phyloP scores from a whole-genome alignment of 2,113 vertebrate genomes.

The Porphyrio hochstetteri region DNA sequence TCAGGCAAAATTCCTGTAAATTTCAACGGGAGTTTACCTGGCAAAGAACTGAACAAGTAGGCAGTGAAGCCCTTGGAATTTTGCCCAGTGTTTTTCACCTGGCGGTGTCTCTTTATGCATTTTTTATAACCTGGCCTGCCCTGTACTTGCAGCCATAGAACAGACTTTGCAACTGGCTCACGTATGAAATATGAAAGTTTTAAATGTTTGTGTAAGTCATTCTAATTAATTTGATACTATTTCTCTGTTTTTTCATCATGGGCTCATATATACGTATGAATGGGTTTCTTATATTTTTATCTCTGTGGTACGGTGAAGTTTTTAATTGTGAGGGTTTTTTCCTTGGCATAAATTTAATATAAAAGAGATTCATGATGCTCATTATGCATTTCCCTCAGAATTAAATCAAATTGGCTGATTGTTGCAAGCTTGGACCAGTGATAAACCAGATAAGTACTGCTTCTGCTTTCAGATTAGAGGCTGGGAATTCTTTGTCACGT shows the following conservation, averaged over 20 bases:
- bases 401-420: neutral
- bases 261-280: neutral
- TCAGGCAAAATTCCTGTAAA: neutral
- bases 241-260: neutral
- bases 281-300: neutral
- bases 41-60: neutral
- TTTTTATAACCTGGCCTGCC: neutral
- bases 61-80: neutral
- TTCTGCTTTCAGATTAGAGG: neutral
- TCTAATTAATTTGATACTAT: neutral
- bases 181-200: neutral
- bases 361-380: neutral
- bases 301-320: neutral
- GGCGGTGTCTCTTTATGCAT: neutral
- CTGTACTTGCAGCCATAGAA: neutral
- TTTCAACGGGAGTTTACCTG: neutral
- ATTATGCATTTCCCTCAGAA: neutral
- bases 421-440: neutral
- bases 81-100: neutral
- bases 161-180: neutral
- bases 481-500: neutral
- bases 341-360: neutral
- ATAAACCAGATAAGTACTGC: neutral
- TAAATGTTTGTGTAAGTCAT: neutral
- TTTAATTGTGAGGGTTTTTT: neutral